phyloP scores from a whole-genome alignment of 1,140 invertebrate genomes.

The Dermatophagoides farinae region DNA sequence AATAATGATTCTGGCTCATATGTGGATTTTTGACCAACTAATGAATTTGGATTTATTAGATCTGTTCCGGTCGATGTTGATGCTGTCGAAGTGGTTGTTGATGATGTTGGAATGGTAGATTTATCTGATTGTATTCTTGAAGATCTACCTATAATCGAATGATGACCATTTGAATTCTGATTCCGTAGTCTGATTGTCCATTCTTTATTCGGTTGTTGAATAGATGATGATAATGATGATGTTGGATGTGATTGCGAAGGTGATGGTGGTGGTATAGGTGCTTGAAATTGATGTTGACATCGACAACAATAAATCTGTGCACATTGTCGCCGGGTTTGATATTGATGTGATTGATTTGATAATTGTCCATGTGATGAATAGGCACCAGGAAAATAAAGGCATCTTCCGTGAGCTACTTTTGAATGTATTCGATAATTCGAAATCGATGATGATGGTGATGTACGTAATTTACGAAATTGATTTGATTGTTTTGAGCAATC shows the following conservation, averaged over 20 bases:
- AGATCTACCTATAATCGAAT: background rate
- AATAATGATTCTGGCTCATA: slow-evolving; percentile 35
- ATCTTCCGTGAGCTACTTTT: background rate
- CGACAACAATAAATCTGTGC: background rate
- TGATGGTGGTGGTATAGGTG: background rate
- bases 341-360: background rate
- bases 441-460: too few species aligned
- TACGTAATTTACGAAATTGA: too few species aligned
- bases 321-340: background rate
- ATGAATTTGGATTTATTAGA: background rate
- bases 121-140: background rate
- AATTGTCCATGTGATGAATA: background rate
- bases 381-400: slow-evolving; percentile 5
- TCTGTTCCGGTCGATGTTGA: background rate
- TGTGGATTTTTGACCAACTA: background rate
- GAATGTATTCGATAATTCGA: too few species aligned
- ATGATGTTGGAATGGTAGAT: background rate
- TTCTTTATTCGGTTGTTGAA: background rate
- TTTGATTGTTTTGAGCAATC: too few species aligned
- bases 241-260: background rate
- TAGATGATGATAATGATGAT: background rate
- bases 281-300: background rate
- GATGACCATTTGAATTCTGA: background rate
- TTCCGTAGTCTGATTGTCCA: background rate
- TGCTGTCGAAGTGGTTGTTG: background rate